Conservation (phyloP, 2,888 invertebrate species). For the Ophion slaviceki region DNA sequence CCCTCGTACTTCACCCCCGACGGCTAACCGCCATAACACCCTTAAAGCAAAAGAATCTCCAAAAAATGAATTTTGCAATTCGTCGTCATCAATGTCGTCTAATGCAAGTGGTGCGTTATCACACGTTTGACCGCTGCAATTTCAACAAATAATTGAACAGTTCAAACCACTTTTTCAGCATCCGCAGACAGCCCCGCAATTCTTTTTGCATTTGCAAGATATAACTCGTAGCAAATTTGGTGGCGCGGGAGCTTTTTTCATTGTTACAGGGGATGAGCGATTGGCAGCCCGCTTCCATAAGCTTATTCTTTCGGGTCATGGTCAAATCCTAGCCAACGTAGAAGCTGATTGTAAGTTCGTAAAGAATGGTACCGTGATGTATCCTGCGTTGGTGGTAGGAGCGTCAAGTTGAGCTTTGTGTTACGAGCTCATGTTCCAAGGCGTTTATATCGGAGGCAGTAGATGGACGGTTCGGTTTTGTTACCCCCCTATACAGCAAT, state of each 20-base stretch:
- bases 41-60: no score
- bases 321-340: slow-evolving; percentile 38
- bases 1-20: no score
- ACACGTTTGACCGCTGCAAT: slow-evolving; percentile 11
- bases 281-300: not conserved
- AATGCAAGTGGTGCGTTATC: not conserved
- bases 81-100: slow-evolving; percentile 10
- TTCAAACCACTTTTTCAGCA: slow-evolving; percentile 17
- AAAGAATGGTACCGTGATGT: slow-evolving; percentile 25
- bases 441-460: slow-evolving; percentile 64
- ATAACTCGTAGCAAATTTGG: not conserved
- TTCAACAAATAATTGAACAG: not conserved
- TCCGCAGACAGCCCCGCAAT: slow-evolving; percentile 13
- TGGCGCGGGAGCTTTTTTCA: not conserved
- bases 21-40: no score
- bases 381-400: slow-evolving; percentile 28
- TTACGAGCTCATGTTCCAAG: slow-evolving; percentile 55
- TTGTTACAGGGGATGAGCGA: not conserved
- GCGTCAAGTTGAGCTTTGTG: slow-evolving; percentile 30
- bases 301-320: slow-evolving; percentile 28
- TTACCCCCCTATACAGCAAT: slow-evolving; percentile 62
- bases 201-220: not conserved
- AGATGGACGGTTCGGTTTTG: slow-evolving; percentile 62
- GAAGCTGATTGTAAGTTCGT: slow-evolving; percentile 28
- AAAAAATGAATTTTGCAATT: not conserved